These are phyloP conservation scores for Phalacrocorax pelagicus DNA, from an alignment of 2,113 vertebrate genomes.

Conservation along the genomic window DNA sequence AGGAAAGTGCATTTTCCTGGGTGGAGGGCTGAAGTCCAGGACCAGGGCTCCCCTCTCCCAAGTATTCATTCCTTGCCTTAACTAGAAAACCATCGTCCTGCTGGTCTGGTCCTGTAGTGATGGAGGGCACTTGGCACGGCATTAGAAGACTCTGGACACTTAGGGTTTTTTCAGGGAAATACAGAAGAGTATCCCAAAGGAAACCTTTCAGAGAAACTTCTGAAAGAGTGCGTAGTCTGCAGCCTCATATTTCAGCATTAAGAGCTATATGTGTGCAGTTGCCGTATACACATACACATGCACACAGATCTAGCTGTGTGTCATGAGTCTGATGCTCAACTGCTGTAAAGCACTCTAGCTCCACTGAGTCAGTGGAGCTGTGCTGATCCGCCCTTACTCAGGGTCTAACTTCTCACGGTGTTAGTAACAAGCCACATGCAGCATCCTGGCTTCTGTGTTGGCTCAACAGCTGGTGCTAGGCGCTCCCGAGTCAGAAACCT, in stretches of 20 bases:
- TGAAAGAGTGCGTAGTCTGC: neutral
- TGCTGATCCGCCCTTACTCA: neutral
- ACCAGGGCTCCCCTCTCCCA: neutral
- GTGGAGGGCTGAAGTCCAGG: neutral
- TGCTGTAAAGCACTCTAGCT: neutral
- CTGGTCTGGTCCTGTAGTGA: neutral
- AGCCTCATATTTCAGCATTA: neutral
- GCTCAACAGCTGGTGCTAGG: neutral
- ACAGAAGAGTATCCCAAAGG: neutral
- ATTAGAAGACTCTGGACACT: neutral
- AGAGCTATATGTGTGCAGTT: neutral
- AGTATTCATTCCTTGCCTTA: neutral
- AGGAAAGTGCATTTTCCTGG: neutral
- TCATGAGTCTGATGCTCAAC: neutral
- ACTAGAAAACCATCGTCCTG: neutral
- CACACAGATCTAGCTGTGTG: neutral
- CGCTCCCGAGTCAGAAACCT: neutral
- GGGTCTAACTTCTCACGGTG: neutral
- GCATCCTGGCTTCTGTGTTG: neutral
- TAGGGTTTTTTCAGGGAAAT: neutral
- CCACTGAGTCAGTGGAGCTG: neutral
- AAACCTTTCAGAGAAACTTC: neutral
- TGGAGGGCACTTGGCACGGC: neutral
- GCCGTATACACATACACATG: rapidly evolving
- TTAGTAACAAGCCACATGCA: neutral